phyloP scores from a whole-genome alignment of 2,113 vertebrate species.

The Progne subis region DNA sequence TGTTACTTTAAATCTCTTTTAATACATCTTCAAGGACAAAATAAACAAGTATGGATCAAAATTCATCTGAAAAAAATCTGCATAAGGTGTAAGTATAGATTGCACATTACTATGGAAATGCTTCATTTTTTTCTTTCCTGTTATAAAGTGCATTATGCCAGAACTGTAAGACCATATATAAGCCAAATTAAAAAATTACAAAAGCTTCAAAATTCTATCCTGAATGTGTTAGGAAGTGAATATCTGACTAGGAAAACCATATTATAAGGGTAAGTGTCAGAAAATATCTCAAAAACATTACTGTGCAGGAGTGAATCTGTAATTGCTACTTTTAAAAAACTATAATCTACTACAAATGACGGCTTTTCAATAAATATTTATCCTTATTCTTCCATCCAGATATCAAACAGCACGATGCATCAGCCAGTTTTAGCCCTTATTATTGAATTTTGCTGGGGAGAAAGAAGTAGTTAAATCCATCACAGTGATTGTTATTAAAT shows the following conservation, averaged over 20 bases:
- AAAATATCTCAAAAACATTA: neutral
- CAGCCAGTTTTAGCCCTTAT: neutral
- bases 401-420: neutral
- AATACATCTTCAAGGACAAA: conserved; percentile 36
- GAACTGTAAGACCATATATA: conserved; percentile 11
- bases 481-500: conserved; percentile 8
- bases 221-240: neutral
- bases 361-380: neutral
- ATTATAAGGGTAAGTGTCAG: neutral
- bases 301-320: neutral
- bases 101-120: conserved; percentile 29
- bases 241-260: neutral
- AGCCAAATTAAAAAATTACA: conserved; percentile 29
- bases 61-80: conserved; percentile 6
- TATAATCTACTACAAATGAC: neutral
- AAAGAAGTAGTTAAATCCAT: neutral
- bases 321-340: neutral
- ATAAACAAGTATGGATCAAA: conserved; percentile 33
- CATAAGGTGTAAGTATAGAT: neutral
- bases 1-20: conserved; percentile 42
- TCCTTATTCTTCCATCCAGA: neutral
- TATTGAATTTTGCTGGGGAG: conserved; percentile 7
- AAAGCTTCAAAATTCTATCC: neutral
- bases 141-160: conserved; percentile 46
- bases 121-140: neutral